Evolutionary conservation across 1,140 invertebrate species (phyloP), one percentile per base, ranked within the genome.

Genomic region (Pachyrhynchus sulphureomaculatus): DNA sequence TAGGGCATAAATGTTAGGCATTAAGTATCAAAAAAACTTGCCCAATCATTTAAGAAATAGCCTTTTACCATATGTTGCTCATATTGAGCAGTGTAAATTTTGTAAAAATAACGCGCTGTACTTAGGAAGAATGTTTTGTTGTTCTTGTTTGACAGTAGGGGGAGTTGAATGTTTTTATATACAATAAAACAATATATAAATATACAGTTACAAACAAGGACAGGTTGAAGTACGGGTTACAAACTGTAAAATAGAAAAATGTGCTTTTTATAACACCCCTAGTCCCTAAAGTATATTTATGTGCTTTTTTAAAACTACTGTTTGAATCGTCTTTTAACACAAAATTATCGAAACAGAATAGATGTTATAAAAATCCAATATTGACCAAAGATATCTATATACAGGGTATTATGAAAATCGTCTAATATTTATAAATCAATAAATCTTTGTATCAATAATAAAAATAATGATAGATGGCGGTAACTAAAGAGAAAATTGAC

Each of bases 31-130:
- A 39, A 39, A 42, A 45, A 24, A 5, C 20, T 20, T 45, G n/a
- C 18, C 23, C 21, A 1, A 21, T 45, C n/a, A 45, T 15, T 15
- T 21, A 45, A 24, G 2, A 6, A 15, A 26, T 36, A 45, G 32
- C 29, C 44, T 48, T 48, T 37, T 33, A 24, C 47, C 42, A 45
- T 34, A 29, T 59, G 17, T 59, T 51, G 48, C 57, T 59, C 57
- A 59, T 51, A 59, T 59, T 59, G 57, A 59, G 57, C 48, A 42
- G 13, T 59, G 47, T 59, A 51, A 51, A 51, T 59, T 51, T n/a
- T 59, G 57, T 58, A 59, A 59, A 51, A 51, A 51, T 18, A 37
- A 12, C 37, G 17, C 24, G 15, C 13, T 9, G 36, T 49, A 59
- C 34, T 37, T 51, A 52, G 21, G n/a, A 58, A 2, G 29, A 29